Evolutionary conservation across 2,113 vertebrate species (phyloP).

Genomic region (Gymnarchus niloticus): DNA sequence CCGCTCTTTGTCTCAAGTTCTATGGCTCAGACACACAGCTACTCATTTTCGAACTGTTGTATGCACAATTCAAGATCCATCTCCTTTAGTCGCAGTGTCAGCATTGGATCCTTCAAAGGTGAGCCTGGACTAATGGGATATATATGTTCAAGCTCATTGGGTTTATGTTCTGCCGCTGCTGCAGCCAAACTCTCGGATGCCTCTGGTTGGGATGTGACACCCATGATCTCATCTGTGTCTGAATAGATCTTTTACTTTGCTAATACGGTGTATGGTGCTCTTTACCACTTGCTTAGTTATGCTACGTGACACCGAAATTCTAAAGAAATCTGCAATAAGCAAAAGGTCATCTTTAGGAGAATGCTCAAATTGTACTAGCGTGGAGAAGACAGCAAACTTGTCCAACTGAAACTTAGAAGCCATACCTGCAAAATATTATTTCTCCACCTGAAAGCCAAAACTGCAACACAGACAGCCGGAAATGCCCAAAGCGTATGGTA

Average conservation of each 20-base stretch:
- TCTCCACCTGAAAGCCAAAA: neutral
- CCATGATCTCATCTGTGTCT: too few species aligned
- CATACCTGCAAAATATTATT: neutral
- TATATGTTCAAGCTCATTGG: neutral
- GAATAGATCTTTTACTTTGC: too few species aligned
- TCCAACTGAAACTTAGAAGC: neutral
- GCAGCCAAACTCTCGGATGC: neutral
- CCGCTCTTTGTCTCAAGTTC: neutral
- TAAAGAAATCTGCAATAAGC: neutral
- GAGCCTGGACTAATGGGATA: neutral
- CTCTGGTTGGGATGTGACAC: too few species aligned
- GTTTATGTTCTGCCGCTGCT: neutral
- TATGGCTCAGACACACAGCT: neutral
- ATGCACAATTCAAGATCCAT: neutral
- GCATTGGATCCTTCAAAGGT: neutral
- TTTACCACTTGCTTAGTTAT: neutral
- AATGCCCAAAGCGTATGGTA: neutral
- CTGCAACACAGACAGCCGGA: neutral
- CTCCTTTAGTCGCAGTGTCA: neutral
- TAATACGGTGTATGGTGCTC: neutral
- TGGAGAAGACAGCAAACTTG: neutral
- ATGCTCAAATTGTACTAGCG: neutral
- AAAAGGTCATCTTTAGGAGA: neutral
- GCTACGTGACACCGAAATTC: neutral
- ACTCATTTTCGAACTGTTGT: neutral